A percentile compares a stretch with the other conserved stretches of the same genome.
These are phyloP conservation scores for Actenoides hombroni DNA, from an alignment of 2,113 vertebrate species.

Conservation along the genomic window DNA sequence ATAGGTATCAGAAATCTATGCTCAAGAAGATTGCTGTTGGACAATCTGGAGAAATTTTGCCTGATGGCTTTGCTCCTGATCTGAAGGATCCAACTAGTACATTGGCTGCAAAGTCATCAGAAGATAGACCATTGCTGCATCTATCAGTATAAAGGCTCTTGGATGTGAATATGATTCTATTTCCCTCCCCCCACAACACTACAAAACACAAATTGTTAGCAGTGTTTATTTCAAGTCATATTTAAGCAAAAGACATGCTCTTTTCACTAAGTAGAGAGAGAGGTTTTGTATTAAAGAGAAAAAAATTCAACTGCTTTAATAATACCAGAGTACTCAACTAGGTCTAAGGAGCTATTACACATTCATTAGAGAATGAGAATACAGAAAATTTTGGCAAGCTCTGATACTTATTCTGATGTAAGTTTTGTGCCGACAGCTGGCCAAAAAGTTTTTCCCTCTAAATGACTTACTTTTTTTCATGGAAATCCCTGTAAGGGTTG, in stretches of 20 bases:
- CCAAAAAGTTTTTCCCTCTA: neutral
- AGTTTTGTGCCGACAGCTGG: neutral
- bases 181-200: neutral
- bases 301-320: neutral
- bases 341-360: neutral
- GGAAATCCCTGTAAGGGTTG: neutral
- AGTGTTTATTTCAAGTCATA: neutral
- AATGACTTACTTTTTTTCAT: neutral
- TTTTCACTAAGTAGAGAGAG: neutral
- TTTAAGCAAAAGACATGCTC: neutral
- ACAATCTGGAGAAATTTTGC: neutral
- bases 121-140: neutral
- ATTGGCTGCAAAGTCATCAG: neutral
- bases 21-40: neutral
- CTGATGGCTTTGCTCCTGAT: neutral
- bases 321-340: neutral
- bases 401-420: neutral
- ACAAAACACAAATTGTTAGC: neutral
- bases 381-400: neutral
- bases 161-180: fast-evolving
- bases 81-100: neutral
- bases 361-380: neutral
- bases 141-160: neutral
- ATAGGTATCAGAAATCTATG: neutral
- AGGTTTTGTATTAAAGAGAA: neutral